These are phyloP conservation scores for Percopsis transmontana DNA, from an alignment of 2,113 vertebrate species.

Conservation along the genomic window DNA sequence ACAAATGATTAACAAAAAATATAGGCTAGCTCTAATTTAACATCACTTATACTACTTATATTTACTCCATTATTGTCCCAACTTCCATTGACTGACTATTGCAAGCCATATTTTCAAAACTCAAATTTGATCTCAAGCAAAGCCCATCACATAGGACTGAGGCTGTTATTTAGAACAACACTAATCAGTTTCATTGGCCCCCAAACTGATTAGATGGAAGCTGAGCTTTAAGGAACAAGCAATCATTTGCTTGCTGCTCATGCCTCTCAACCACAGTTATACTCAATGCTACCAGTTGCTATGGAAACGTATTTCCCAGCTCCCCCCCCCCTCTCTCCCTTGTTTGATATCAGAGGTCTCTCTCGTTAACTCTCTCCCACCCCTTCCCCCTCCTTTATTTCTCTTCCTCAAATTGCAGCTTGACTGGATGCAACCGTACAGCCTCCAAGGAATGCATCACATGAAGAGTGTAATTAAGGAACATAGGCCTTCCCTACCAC, in stretches of 20 bases:
- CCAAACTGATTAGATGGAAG: constrained; percentile 18
- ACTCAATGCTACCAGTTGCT: constrained; percentile 71
- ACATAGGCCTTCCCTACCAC: constrained; percentile 31
- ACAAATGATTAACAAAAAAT: too few species aligned
- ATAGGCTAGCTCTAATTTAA: too few species aligned
- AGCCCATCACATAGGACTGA: too few species aligned
- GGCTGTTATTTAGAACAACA: too few species aligned
- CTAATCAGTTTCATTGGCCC: constrained; percentile 5
- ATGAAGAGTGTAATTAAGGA: constrained; percentile 45
- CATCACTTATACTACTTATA: too few species aligned
- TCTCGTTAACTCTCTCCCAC: constrained; percentile 8
- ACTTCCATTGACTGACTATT: too few species aligned
- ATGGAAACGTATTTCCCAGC: constrained; percentile 70
- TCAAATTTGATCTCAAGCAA: too few species aligned
- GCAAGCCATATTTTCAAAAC: too few species aligned
- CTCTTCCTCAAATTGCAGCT: constrained; percentile 3
- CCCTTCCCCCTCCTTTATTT: background rate
- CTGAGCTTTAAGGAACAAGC: constrained; percentile 52
- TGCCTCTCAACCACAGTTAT: constrained; percentile 68
- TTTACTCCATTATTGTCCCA: too few species aligned
- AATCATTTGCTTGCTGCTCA: constrained; percentile 69
- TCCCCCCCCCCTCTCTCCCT: constrained; percentile 41
- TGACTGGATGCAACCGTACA: constrained; percentile 55
- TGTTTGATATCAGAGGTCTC: constrained; percentile 51
- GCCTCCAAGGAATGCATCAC: constrained; percentile 53